Evolutionary conservation across 2,888 invertebrate genomes (phyloP).

Genomic region (Criorhina ranunculi): DNA sequence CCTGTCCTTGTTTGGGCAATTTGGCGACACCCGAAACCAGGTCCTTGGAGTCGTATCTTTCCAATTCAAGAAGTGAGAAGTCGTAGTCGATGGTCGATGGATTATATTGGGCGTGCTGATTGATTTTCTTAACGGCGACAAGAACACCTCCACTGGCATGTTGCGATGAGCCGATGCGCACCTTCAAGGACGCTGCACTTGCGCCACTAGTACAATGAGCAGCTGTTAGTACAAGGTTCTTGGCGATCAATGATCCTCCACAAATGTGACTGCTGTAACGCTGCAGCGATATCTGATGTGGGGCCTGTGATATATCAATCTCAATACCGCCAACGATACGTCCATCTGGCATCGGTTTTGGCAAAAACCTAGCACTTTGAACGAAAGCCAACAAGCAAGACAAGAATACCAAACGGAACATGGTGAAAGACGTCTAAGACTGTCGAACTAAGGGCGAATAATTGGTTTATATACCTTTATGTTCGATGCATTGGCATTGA

Average conservation of each 20-base stretch:
- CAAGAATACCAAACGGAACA: constrained; percentile 61
- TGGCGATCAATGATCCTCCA: constrained; percentile 84
- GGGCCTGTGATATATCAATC: constrained; percentile 82
- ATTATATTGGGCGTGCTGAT: constrained; percentile 83
- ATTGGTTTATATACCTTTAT: constrained; percentile 56
- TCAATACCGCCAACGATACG: constrained; percentile 84
- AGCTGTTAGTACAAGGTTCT: constrained; percentile 83
- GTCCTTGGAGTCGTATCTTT: constrained; percentile 70
- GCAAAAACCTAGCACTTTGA: constrained; percentile 55
- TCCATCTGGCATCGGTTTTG: constrained; percentile 78
- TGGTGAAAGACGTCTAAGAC: constrained; percentile 45
- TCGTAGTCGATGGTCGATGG: constrained; percentile 83
- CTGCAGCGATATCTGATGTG: constrained; percentile 84
- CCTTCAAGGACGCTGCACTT: constrained; percentile 70
- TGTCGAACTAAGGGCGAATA: not conserved
- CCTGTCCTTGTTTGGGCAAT: constrained; percentile 79
- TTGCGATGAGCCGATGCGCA: constrained; percentile 83
- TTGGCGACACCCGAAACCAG: constrained; percentile 78
- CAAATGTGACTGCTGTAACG: constrained; percentile 82
- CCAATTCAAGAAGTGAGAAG: constrained; percentile 83
- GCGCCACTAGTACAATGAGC: constrained; percentile 83
- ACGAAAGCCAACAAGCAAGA: constrained; percentile 55
- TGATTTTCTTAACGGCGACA: constrained; percentile 79
- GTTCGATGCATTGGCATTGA: constrained; percentile 30
- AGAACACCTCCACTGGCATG: constrained; percentile 82